A percentile compares a stretch with the other conserved stretches of the same genome.
These are phyloP conservation scores for Heliothis virescens DNA, from an alignment of 1,140 invertebrate species.

Conservation along the genomic window DNA sequence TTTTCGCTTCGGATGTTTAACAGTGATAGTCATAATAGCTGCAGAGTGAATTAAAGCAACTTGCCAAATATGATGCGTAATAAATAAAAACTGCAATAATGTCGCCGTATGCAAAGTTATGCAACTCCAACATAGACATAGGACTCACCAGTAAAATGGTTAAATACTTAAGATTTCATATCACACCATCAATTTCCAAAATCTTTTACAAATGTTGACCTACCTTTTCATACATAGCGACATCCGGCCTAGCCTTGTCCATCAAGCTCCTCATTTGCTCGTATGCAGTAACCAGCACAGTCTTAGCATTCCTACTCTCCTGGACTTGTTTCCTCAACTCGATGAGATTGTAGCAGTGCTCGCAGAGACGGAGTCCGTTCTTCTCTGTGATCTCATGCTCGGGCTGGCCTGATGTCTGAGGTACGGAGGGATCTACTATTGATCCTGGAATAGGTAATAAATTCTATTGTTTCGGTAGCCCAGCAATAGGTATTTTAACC, in stretches of 20 bases:
- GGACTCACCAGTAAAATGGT: no score
- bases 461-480: not conserved
- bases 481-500: not conserved
- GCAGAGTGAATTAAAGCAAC: no score
- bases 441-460: constrained; percentile 68
- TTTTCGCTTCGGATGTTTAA: no score
- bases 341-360: constrained; percentile 94
- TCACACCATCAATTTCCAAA: no score
- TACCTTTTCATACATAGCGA: constrained; percentile 95
- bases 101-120: no score
- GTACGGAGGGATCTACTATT: constrained; percentile 86
- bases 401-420: constrained; percentile 76
- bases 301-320: constrained; percentile 92
- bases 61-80: no score
- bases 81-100: no score
- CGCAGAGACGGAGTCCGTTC: constrained; percentile 91
- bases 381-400: constrained; percentile 85
- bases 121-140: no score
- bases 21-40: no score
- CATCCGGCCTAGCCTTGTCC: constrained; percentile 91
- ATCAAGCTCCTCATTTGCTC: constrained; percentile 92
- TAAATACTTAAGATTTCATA: not conserved
- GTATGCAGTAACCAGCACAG: constrained; percentile 93
- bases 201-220: no score
- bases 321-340: constrained; percentile 93